phyloP scores from a whole-genome alignment of 2,888 invertebrate species.

The Epinotia nisella region DNA sequence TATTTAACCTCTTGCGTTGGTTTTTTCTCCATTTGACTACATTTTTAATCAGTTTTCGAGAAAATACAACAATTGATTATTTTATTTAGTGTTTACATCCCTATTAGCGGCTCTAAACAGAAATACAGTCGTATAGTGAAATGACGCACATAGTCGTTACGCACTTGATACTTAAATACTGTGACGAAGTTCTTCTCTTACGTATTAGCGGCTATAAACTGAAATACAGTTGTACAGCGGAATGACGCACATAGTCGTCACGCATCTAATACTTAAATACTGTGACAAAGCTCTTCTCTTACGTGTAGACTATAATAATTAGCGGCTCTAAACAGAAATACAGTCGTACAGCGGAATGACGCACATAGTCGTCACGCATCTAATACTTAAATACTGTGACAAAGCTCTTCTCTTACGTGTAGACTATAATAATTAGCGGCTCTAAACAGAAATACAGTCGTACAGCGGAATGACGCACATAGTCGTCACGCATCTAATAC shows the following conservation, averaged over 20 bases:
- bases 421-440: no score
- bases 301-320: no score
- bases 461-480: background rate
- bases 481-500: constrained; percentile 33
- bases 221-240: constrained; percentile 47
- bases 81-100: no score
- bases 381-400: constrained; percentile 63
- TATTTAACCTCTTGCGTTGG: no score
- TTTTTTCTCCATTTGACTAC: no score
- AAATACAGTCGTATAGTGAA: constrained; percentile 36
- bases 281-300: no score
- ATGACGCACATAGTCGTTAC: background rate
- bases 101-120: constrained; percentile 56
- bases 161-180: constrained; percentile 34
- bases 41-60: no score
- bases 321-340: constrained; percentile 52
- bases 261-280: constrained; percentile 66
- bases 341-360: constrained; percentile 36
- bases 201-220: constrained; percentile 57
- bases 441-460: constrained; percentile 50
- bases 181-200: no score
- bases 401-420: no score
- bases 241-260: background rate
- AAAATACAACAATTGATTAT: no score
- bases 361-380: constrained; percentile 50